Evolutionary conservation across 2,888 invertebrate genomes (phyloP).

Genomic region (Timandra comae): DNA sequence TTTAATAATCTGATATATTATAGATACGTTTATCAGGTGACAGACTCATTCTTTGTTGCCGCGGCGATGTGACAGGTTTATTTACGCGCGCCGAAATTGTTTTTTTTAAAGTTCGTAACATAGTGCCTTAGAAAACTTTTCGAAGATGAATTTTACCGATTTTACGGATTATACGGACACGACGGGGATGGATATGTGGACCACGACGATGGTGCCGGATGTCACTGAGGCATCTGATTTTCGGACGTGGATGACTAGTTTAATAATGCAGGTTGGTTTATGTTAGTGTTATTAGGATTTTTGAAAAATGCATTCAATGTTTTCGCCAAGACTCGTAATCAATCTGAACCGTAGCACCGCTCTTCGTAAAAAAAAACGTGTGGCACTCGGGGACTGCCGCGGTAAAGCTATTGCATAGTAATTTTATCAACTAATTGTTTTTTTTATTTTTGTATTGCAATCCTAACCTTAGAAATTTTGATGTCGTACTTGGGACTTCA

Average conservation of each 20-base stretch:
- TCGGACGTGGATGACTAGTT: conserved; percentile 49
- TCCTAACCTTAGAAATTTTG: no score
- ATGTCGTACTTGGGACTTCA: no score
- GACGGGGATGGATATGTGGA: conserved; percentile 4
- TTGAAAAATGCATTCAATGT: no score
- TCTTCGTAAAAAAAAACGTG: no score
- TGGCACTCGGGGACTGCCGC: no score
- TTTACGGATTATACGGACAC: conserved; percentile 24
- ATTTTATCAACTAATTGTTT: no score
- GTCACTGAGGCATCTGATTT: conserved; percentile 40
- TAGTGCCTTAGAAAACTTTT: conserved; percentile 13
- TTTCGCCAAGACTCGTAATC: no score
- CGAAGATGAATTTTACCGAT: conserved; percentile 41
- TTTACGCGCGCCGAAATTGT: conserved; percentile 23
- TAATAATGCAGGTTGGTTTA: conserved; percentile 53
- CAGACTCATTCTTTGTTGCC: conserved; percentile 25
- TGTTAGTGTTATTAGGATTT: no score
- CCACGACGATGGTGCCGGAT: conserved; percentile 27
- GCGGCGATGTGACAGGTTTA: conserved; percentile 35
- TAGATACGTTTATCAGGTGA: conserved; percentile 43
- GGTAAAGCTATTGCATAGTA: no score
- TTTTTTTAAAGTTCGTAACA: conserved; percentile 14
- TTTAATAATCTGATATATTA: conserved; percentile 43
- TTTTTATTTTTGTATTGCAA: no score
- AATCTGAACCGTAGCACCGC: no score